Percentiles rank a stretch among this genome's conserved stretches.
These are phyloP conservation scores for Micronycteris hirsuta DNA, from an alignment of 2,113 vertebrate genomes.

Conservation along the genomic window DNA sequence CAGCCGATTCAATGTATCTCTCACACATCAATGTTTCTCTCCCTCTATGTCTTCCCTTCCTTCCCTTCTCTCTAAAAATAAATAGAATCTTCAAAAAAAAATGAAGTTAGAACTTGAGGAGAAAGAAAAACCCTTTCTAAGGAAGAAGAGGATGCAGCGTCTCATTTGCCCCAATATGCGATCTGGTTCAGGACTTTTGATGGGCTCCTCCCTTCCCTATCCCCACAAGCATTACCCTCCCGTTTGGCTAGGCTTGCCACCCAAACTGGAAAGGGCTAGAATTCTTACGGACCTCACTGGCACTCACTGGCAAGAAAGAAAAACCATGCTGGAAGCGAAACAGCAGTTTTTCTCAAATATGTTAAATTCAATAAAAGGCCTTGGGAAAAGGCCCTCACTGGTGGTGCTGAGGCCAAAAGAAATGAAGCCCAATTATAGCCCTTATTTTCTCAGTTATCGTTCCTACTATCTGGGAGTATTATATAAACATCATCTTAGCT, in stretches of 20 bases:
- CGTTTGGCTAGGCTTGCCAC: constrained; percentile 36
- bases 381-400: neutral
- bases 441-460: constrained; percentile 25
- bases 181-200: constrained; percentile 43
- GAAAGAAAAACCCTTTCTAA: neutral
- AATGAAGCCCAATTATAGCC: neutral
- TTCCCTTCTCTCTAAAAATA: too few relatives aligned
- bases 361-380: constrained; percentile 23
- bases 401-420: neutral
- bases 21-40: too few relatives aligned
- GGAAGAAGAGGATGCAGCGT: neutral
- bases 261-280: constrained; percentile 40
- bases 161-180: constrained; percentile 59
- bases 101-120: neutral
- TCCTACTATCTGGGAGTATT: constrained; percentile 24
- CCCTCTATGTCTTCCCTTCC: too few relatives aligned
- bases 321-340: constrained; percentile 27
- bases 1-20: too few relatives aligned
- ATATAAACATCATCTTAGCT: neutral
- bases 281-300: neutral
- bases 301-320: neutral
- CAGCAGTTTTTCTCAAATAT: neutral
- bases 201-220: neutral
- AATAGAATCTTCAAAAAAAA: neutral
- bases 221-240: neutral